A percentile compares a stretch with the other conserved stretches of the same genome.
These are phyloP conservation scores for Galeopterus variegatus DNA, from an alignment of 2,113 vertebrate genomes.

Conservation along the genomic window DNA sequence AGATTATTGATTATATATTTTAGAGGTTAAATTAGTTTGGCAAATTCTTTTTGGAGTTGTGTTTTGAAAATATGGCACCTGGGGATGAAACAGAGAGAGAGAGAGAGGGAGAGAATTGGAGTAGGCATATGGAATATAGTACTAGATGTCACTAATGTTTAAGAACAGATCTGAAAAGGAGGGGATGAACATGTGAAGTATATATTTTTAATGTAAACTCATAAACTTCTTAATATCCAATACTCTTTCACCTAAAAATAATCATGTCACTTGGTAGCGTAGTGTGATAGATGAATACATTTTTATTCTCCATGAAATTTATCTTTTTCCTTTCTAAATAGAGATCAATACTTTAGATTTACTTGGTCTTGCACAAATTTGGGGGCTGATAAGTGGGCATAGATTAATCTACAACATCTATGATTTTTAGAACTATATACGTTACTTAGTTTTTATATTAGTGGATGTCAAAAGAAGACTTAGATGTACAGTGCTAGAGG, in stretches of 20 bases:
- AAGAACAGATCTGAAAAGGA: background rate
- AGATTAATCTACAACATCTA: background rate
- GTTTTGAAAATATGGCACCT: background rate
- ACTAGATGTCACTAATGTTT: accelerated
- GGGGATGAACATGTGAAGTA: background rate
- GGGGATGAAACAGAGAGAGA: background rate
- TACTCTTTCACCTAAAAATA: background rate
- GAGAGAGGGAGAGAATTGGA: background rate
- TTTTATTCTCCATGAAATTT: background rate
- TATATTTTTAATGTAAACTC: background rate
- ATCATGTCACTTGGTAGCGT: background rate
- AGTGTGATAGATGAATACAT: background rate
- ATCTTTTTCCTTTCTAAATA: background rate
- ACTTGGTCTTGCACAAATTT: background rate
- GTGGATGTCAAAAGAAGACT: background rate
- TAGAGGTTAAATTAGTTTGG: background rate
- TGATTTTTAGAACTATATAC: background rate
- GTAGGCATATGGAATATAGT: accelerated
- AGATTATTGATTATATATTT: background rate
- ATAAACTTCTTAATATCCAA: background rate
- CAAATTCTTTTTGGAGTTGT: background rate
- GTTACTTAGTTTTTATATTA: background rate
- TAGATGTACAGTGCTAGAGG: background rate
- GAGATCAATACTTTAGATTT: background rate
- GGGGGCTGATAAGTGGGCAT: background rate